Conservation (phyloP, 2,888 invertebrate species). For the Uropetala carovei region DNA sequence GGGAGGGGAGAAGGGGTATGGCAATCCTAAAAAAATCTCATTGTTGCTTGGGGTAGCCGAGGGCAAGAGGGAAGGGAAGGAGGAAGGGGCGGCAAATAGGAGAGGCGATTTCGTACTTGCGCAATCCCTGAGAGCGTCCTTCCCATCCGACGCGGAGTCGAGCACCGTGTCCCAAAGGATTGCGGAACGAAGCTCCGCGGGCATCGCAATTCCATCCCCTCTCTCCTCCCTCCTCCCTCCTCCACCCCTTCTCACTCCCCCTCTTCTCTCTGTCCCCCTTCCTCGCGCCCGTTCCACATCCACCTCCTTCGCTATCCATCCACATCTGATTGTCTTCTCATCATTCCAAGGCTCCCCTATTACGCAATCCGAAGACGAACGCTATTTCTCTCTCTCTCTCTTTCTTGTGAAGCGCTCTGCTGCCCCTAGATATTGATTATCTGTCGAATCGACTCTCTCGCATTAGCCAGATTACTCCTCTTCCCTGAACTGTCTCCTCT, state of each 20-base stretch:
- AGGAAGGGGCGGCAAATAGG: background rate
- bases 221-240: background rate
- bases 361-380: background rate
- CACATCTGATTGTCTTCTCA: background rate
- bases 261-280: background rate
- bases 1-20: too few species aligned
- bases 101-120: background rate
- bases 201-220: background rate
- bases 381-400: too few species aligned
- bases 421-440: conserved; percentile 22
- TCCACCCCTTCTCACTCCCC: too few species aligned
- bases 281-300: background rate
- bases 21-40: too few species aligned
- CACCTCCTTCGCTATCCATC: conserved; percentile 6
- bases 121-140: conserved; percentile 5
- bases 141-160: background rate
- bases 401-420: background rate
- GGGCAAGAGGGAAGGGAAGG: too few species aligned
- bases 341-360: background rate
- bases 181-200: background rate
- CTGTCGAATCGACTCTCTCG: background rate
- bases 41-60: too few species aligned
- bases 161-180: background rate
- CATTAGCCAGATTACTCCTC: background rate
- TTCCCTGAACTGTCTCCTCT: background rate